Conservation (phyloP, 2,888 invertebrate species). For the Mesodorylaimus sp. region DNA sequence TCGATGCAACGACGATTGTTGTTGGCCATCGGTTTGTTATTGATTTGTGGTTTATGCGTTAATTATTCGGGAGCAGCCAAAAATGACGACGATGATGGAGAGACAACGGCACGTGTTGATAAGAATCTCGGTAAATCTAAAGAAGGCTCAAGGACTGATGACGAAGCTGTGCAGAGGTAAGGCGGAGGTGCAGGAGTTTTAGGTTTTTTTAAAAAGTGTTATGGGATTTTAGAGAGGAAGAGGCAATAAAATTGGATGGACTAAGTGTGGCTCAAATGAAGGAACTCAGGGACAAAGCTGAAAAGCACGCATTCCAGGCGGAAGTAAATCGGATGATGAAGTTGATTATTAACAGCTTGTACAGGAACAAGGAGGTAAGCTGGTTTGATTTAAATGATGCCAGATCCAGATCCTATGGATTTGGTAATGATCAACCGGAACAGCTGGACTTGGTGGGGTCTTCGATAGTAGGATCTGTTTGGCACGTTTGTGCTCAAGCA, state of each 20-base stretch:
- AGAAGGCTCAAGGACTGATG: conserved; percentile 77
- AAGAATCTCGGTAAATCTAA: conserved; percentile 61
- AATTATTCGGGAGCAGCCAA: too few relatives aligned
- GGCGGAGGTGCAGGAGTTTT: conserved; percentile 9
- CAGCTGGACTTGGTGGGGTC: too few relatives aligned
- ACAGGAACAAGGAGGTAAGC: conserved; percentile 82
- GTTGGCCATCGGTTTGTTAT: too few relatives aligned
- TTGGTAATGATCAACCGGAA: too few relatives aligned
- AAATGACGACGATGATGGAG: conserved; percentile 23
- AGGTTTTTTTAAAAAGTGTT: not conserved
- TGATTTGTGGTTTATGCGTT: too few relatives aligned
- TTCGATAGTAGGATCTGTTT: too few relatives aligned
- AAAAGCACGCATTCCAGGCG: conserved; percentile 59
- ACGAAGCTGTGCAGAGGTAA: conserved; percentile 54
- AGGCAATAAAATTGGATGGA: conserved; percentile 84
- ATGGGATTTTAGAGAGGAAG: conserved; percentile 54
- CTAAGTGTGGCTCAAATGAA: conserved; percentile 80
- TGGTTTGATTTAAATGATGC: not conserved
- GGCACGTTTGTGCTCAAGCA: too few relatives aligned
- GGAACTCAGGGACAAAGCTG: conserved; percentile 64
- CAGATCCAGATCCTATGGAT: not conserved
- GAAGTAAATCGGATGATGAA: conserved; percentile 99
- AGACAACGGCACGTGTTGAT: conserved; percentile 35
- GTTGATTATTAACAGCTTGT: conserved; percentile 94
- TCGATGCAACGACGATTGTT: too few relatives aligned